Evolutionary conservation across 2,797 vertebrate genomes (phyloP).

Genomic region (Sciurus carolinensis): DNA sequence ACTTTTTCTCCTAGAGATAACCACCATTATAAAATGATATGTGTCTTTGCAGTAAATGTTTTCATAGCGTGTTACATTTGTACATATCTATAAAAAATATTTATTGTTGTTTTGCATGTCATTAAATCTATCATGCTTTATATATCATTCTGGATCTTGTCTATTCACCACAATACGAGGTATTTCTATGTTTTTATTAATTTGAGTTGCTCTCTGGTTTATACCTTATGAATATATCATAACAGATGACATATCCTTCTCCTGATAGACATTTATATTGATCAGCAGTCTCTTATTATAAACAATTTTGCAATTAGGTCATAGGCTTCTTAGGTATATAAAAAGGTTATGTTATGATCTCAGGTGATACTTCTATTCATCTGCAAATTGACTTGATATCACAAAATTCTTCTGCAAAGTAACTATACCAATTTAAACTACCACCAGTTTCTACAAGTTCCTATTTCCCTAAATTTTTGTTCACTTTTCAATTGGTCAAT

Average conservation of each 20-base stretch:
- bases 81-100: conserved; percentile 53
- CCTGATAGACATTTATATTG: conserved; percentile 17
- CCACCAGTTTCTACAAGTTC: not conserved
- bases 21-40: conserved; percentile 42
- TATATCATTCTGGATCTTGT: not conserved
- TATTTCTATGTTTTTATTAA: conserved; percentile 62
- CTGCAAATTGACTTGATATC: not conserved
- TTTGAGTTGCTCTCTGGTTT: conserved; percentile 11
- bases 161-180: not conserved
- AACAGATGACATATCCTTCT: not conserved
- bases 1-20: not conserved
- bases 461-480: not conserved
- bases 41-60: conserved; percentile 45
- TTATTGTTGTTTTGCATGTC: conserved; percentile 5
- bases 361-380: conserved; percentile 19
- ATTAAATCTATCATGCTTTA: not conserved
- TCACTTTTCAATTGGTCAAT: not conserved
- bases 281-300: not conserved
- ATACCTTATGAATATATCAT: not conserved
- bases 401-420: not conserved
- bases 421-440: not conserved
- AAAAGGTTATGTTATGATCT: not conserved
- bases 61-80: conserved; percentile 56
- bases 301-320: conserved; percentile 31
- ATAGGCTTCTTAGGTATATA: not conserved